phyloP scores from a whole-genome alignment of 1,140 invertebrate species.

The Platyscapa corneri region DNA sequence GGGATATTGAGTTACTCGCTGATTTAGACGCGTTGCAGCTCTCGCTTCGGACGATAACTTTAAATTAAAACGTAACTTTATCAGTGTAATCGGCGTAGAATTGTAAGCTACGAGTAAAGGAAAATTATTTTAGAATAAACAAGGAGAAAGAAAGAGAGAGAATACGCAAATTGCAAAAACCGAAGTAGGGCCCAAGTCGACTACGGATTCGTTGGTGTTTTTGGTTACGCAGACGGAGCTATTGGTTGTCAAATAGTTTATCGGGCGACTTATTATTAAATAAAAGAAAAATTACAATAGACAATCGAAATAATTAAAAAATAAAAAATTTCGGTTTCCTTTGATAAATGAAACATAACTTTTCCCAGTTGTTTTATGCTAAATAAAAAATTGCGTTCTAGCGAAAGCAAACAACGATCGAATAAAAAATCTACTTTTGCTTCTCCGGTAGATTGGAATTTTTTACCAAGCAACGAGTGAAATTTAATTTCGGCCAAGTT shows the following conservation, averaged over 20 bases:
- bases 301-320: neutral
- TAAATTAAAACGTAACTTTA: constrained; percentile 31
- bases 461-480: no score
- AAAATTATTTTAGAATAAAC: neutral
- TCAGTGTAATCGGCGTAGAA: constrained; percentile 20
- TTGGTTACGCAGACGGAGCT: neutral
- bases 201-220: neutral
- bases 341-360: no score
- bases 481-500: no score
- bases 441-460: neutral
- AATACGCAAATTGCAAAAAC: neutral
- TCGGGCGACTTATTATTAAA: neutral
- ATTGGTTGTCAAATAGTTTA: neutral
- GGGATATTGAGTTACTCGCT: constrained; percentile 12
- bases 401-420: neutral
- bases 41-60: neutral
- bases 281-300: neutral
- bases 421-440: neutral
- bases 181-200: neutral
- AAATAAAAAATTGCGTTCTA: no score
- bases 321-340: no score
- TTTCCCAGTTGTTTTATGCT: no score
- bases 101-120: neutral
- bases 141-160: neutral
- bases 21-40: neutral